Evolutionary conservation across 1,140 invertebrate genomes (phyloP), one percentile per base, ranked within the genome.

Genomic region (Macrobrachium nipponense): DNA sequence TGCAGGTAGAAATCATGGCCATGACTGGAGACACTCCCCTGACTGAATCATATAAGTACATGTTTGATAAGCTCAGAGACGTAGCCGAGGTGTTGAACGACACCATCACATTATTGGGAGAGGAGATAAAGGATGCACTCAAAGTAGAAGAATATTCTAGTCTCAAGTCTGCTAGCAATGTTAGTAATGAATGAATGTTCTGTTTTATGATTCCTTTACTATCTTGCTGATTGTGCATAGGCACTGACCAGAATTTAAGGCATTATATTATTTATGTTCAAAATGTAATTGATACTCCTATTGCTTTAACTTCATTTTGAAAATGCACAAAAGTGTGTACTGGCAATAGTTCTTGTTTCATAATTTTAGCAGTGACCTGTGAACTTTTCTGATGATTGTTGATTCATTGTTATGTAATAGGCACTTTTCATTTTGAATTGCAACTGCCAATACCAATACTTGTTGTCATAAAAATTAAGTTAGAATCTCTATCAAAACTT

Each of bases 51-150:
- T 87, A 87, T 58, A 81, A 82, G 17, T 81, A 80, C 70, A 87
- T 87, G 86, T 87, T 76, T 78, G 79, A 87, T 36, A 81, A 61
- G n/a, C 8, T 81, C n/a, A 18, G 72, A 12, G 80, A 80, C 43
- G 64, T 27, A 43, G 81, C 64, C 12, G 86, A 81, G 23, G 79
- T 72, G 5, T n/a, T 81, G 15, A 72, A 81, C 61, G 79, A 81
- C 12, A 23, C 58, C 58, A 87, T 72, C 36, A 36, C 51, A 23
- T 10, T 10, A 51, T 43, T 85, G 58, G 82, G 66, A 10, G 80
- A 89, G 8, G 23, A 79, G 64, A 27, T 87, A 81, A 64, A 80
- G 44, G 61, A 79, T 2, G 7, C n/a, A 18, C 27, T 76, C 20
- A 43, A 44, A 12, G 23, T 61, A 18, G 86, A 81, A 61, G 86